Evolutionary conservation across 2,888 invertebrate genomes (phyloP).

Genomic region (Trichogramma dendrolimi): DNA sequence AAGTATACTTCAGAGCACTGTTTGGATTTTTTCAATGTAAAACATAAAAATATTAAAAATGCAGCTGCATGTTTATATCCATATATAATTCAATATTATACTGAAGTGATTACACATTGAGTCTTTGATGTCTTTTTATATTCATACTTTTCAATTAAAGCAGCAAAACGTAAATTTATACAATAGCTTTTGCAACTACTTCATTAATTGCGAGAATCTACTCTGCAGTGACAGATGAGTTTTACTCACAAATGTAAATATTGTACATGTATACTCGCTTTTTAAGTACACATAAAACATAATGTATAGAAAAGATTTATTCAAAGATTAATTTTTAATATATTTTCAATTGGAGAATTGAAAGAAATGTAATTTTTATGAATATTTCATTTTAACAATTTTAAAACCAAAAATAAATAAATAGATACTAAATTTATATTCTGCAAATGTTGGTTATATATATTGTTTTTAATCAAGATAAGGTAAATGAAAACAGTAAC

Average conservation of each 20-base stretch:
- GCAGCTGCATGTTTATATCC: too few relatives aligned
- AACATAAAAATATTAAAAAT: neutral
- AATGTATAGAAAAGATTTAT: slow-evolving; percentile 22
- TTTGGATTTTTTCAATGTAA: neutral
- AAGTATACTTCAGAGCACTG: too few relatives aligned
- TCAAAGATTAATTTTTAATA: slow-evolving; percentile 26
- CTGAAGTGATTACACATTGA: too few relatives aligned
- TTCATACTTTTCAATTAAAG: slow-evolving; percentile 1
- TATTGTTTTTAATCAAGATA: neutral
- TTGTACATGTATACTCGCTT: slow-evolving; percentile 32
- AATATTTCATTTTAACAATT: slow-evolving; percentile 5
- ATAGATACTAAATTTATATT: slow-evolving; percentile 1
- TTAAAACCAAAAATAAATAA: slow-evolving; percentile 1
- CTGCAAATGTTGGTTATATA: neutral
- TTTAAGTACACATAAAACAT: slow-evolving; percentile 22
- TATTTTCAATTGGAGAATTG: neutral
- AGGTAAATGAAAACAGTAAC: slow-evolving; percentile 6
- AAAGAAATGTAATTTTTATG: slow-evolving; percentile 1
- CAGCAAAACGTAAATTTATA: slow-evolving; percentile 9
- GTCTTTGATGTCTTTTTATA: too few relatives aligned
- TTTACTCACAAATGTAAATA: slow-evolving; percentile 35
- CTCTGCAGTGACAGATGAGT: slow-evolving; percentile 18
- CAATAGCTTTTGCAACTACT: slow-evolving; percentile 23
- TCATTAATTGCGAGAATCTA: slow-evolving; percentile 16
- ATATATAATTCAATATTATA: too few relatives aligned